Evolutionary conservation across 2,113 vertebrate species (phyloP).

Genomic region (Chloropsis hardwickii): DNA sequence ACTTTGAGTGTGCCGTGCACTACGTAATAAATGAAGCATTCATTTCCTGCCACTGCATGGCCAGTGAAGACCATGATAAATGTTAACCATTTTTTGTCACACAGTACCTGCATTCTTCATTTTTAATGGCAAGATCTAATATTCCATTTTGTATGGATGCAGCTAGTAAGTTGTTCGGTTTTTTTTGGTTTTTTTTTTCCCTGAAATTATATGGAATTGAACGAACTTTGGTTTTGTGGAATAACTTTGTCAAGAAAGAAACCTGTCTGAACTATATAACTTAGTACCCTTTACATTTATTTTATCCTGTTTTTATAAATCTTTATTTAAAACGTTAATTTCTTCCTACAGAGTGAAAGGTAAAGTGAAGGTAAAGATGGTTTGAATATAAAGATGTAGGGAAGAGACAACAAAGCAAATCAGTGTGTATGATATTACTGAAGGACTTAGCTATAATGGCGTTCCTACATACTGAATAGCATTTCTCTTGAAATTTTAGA

Average conservation of each 20-base stretch:
- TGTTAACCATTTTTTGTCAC: neutral
- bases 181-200: neutral
- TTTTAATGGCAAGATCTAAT: neutral
- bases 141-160: neutral
- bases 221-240: neutral
- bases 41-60: neutral
- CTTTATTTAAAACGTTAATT: neutral
- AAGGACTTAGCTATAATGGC: neutral
- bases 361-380: neutral
- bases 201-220: neutral
- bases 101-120: neutral
- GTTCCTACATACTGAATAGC: neutral
- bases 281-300: neutral
- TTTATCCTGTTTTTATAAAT: neutral
- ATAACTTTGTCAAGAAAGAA: neutral
- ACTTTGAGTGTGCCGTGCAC: neutral
- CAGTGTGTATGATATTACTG: neutral
- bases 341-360: neutral
- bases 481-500: neutral
- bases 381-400: neutral
- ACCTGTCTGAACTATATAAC: neutral
- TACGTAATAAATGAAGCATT: neutral
- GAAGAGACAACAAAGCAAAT: neutral
- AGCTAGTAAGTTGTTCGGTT: rapidly evolving
- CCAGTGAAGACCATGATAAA: neutral